These are phyloP conservation scores for Neopipo cinnamomea DNA, from an alignment of 2,113 vertebrate species.

Conservation along the genomic window DNA sequence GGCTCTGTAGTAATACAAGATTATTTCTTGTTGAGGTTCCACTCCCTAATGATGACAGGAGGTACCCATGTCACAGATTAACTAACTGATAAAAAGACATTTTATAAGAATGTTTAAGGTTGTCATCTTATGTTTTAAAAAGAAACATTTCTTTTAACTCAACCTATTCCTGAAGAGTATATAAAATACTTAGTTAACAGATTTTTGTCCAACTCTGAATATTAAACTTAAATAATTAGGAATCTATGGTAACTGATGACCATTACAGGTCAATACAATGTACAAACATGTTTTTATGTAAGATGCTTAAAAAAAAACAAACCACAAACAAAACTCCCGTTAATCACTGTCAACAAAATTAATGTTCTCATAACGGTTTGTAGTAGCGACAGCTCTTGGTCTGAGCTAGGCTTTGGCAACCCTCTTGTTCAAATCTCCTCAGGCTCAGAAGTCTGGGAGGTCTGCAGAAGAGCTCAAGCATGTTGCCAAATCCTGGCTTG, in stretches of 20 bases:
- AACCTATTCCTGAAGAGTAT: not conserved
- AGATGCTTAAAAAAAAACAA: not conserved
- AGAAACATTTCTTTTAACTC: not conserved
- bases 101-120: not conserved
- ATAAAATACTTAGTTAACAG: not conserved
- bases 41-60: not conserved
- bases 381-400: not conserved
- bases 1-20: not conserved
- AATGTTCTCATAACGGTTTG: not conserved
- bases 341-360: not conserved
- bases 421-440: not conserved
- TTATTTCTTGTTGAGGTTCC: not conserved
- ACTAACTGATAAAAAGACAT: not conserved
- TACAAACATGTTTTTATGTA: rapidly evolving
- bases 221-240: not conserved
- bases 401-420: not conserved
- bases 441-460: not conserved
- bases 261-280: not conserved
- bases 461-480: not conserved
- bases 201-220: not conserved
- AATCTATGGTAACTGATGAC: not conserved
- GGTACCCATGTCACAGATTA: not conserved
- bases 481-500: not conserved
- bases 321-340: not conserved
- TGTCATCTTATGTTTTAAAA: not conserved